phyloP scores from a whole-genome alignment of 2,113 vertebrate species.

The Pseudorasbora parva region DNA sequence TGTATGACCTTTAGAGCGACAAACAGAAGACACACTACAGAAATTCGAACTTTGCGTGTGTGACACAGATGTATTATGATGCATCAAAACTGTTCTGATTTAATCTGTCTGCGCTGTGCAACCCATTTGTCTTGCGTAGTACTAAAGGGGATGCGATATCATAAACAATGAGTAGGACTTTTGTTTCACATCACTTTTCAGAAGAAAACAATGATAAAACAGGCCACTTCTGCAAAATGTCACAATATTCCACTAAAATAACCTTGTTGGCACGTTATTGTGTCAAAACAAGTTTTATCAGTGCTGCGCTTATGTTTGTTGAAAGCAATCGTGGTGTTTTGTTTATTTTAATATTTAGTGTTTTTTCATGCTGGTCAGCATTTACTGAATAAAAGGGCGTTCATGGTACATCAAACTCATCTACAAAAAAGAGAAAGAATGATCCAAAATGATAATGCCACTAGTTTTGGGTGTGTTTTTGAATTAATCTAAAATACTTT shows the following conservation, averaged over 20 bases:
- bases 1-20: slow-evolving; percentile 47
- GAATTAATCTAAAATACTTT: no score
- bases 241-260: background rate
- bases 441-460: background rate
- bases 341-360: background rate
- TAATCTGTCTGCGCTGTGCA: background rate
- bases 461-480: background rate
- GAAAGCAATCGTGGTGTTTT: background rate
- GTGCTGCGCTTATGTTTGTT: background rate
- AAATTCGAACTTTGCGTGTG: background rate
- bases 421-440: background rate
- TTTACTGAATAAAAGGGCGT: background rate
- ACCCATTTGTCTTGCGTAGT: background rate
- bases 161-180: slow-evolving; percentile 1
- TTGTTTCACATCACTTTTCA: slow-evolving; percentile 11
- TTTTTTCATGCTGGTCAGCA: background rate
- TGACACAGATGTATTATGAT: background rate
- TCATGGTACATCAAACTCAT: background rate
- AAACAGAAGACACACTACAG: slow-evolving; percentile 62
- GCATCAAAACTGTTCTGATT: slow-evolving; percentile 8
- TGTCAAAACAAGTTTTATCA: background rate
- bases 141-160: background rate
- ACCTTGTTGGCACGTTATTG: background rate
- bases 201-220: slow-evolving; percentile 14
- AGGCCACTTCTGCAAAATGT: slow-evolving; percentile 23